Evolutionary conservation across 1,140 invertebrate genomes (phyloP).

Genomic region (Zaprionus africanus): DNA sequence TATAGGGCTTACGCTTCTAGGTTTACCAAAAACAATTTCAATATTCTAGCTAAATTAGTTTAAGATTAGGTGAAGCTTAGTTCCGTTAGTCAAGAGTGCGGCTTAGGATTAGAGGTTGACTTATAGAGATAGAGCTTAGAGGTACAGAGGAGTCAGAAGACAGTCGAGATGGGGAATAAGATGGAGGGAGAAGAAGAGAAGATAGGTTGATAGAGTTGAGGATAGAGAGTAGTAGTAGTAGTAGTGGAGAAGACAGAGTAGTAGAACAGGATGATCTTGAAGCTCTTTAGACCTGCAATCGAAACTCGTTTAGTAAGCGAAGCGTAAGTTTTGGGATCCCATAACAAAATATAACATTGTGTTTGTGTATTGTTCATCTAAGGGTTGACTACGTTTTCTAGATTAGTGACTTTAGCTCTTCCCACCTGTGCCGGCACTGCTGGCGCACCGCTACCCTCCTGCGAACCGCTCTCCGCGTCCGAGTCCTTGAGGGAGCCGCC

Average conservation of each 20-base stretch:
- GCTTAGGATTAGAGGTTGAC: slow-evolving; percentile 47
- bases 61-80: slow-evolving; percentile 59
- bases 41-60: slow-evolving; percentile 79
- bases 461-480: slow-evolving; percentile 77
- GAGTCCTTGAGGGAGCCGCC: slow-evolving; percentile 81
- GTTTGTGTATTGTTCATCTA: neutral
- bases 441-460: slow-evolving; percentile 64
- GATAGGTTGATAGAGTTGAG: slow-evolving; percentile 63
- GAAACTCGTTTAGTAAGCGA: slow-evolving; percentile 66
- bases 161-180: slow-evolving; percentile 60
- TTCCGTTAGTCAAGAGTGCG: slow-evolving; percentile 32
- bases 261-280: slow-evolving; percentile 45
- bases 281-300: slow-evolving; percentile 78
- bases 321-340: neutral
- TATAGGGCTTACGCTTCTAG: slow-evolving; percentile 36
- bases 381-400: slow-evolving; percentile 17
- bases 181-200: slow-evolving; percentile 42
- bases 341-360: neutral
- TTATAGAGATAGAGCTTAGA: slow-evolving; percentile 54
- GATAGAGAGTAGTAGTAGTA: slow-evolving; percentile 44
- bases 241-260: slow-evolving; percentile 32
- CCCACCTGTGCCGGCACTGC: slow-evolving; percentile 79
- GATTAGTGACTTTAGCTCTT: slow-evolving; percentile 40
- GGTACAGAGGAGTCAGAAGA: slow-evolving; percentile 62
- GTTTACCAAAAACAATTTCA: slow-evolving; percentile 72